Conservation (phyloP, 2,888 invertebrate species). For the Herminia tarsipennalis region DNA sequence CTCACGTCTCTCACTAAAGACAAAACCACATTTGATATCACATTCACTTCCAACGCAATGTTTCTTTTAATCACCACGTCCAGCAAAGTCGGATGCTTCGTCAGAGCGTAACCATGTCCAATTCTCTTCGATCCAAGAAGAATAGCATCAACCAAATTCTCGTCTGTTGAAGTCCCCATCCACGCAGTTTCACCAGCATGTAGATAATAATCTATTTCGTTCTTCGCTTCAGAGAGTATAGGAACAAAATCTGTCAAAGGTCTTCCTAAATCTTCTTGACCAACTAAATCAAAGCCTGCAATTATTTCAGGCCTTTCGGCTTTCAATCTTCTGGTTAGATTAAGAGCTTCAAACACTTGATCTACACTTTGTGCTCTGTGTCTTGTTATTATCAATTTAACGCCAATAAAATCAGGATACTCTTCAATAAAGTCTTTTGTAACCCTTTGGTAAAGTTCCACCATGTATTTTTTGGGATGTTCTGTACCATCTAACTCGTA, state of each 20-base stretch:
- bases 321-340: conserved; percentile 65
- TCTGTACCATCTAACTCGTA: conserved; percentile 83
- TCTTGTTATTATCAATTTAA: conserved; percentile 87
- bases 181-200: conserved; percentile 94
- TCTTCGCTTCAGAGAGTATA: conserved; percentile 77
- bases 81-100: conserved; percentile 89
- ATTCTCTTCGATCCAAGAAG: conserved; percentile 90
- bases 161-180: conserved; percentile 88
- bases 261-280: conserved; percentile 90
- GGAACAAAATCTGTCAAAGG: conserved; percentile 87
- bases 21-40: conserved; percentile 92
- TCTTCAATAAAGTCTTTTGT: conserved; percentile 84
- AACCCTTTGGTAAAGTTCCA: conserved; percentile 82
- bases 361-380: conserved; percentile 56
- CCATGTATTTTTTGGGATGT: conserved; percentile 81
- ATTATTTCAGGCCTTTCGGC: conserved; percentile 87
- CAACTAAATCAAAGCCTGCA: conserved; percentile 93
- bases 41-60: conserved; percentile 91
- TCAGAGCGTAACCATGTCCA: conserved; percentile 91
- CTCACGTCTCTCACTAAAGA: conserved; percentile 89
- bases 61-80: conserved; percentile 81
- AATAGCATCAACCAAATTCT: conserved; percentile 91
- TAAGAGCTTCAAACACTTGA: conserved; percentile 71
- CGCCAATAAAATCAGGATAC: conserved; percentile 88
- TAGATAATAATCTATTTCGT: conserved; percentile 88